phyloP scores from a whole-genome alignment of 2,888 invertebrate species.

The Drosophila anomalata region DNA sequence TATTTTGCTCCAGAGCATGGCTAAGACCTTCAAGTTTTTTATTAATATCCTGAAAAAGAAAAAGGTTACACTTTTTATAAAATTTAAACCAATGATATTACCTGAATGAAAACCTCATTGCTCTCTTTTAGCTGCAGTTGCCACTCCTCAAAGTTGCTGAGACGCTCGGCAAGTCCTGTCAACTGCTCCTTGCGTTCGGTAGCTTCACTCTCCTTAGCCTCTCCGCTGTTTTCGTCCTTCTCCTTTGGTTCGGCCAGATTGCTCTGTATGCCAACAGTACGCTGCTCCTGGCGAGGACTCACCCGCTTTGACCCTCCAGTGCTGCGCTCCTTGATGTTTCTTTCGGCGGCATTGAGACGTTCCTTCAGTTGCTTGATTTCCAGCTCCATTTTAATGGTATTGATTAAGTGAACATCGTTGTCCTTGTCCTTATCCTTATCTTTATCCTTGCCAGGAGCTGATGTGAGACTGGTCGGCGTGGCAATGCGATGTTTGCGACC shows the following conservation, averaged over 20 bases:
- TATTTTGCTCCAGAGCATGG: conserved; percentile 57
- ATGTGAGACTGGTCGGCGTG: conserved; percentile 40
- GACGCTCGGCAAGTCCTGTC: conserved; percentile 59
- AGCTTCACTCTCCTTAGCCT: conserved; percentile 48
- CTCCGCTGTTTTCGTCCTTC: conserved; percentile 61
- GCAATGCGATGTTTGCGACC: conserved; percentile 75
- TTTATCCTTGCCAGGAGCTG: conserved; percentile 19
- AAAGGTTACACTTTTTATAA: neutral
- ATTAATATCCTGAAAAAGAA: conserved; percentile 58
- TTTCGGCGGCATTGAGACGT: conserved; percentile 86
- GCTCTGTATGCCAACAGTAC: conserved; percentile 73
- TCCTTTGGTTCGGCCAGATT: conserved; percentile 72
- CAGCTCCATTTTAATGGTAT: conserved; percentile 87
- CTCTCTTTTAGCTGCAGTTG: conserved; percentile 65
- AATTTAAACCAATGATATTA: neutral
- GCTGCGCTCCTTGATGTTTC: conserved; percentile 83
- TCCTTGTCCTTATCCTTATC: conserved; percentile 55
- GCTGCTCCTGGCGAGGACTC: conserved; percentile 54
- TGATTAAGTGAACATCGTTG: conserved; percentile 84
- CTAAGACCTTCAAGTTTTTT: conserved; percentile 66
- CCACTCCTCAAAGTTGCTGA: conserved; percentile 73
- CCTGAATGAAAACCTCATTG: conserved; percentile 69
- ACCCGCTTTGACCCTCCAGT: conserved; percentile 35
- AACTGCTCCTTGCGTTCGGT: conserved; percentile 66
- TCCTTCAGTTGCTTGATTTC: conserved; percentile 88